These are phyloP conservation scores for Erebia palarica DNA, from an alignment of 2,888 invertebrate species.

Conservation along the genomic window DNA sequence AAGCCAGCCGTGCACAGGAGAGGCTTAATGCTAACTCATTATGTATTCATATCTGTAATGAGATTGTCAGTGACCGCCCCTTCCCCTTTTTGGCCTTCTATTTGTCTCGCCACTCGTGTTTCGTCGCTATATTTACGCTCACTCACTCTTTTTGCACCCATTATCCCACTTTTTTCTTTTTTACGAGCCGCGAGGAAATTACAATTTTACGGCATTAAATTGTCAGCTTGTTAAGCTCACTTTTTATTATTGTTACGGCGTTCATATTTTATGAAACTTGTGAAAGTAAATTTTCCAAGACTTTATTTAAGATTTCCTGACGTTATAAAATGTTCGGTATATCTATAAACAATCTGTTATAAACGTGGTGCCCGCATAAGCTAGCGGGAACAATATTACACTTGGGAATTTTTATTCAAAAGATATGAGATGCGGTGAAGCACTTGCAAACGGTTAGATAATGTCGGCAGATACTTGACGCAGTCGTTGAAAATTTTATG, in stretches of 20 bases:
- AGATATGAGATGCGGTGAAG: conserved; percentile 69
- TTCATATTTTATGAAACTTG: conserved; percentile 21
- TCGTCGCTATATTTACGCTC: conserved; percentile 62
- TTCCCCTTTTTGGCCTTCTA: conserved; percentile 47
- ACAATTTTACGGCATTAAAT: conserved; percentile 64
- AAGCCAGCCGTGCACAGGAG: conserved; percentile 58
- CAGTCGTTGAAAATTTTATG: conserved; percentile 79
- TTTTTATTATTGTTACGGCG: conserved; percentile 24
- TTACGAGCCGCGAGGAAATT: conserved; percentile 42
- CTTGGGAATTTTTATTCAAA: conserved; percentile 71
- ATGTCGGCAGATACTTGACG: conserved; percentile 74
- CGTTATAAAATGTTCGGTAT: conserved; percentile 15
- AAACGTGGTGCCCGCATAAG: conserved; percentile 26
- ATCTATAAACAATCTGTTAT: conserved; percentile 33
- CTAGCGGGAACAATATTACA: conserved; percentile 55
- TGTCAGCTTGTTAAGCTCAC: conserved; percentile 42
- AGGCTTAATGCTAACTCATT: conserved; percentile 77
- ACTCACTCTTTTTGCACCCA: conserved; percentile 62
- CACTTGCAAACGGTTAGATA: conserved; percentile 77
- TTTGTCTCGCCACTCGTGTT: conserved; percentile 56
- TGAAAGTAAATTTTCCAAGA: conserved; percentile 10
- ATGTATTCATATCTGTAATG: conserved; percentile 81
- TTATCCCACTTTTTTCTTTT: conserved; percentile 60
- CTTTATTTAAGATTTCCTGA: conserved; percentile 13
- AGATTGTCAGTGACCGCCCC: conserved; percentile 73